Conservation (phyloP, 2,888 invertebrate genomes). For the Sialis fuliginosa region DNA sequence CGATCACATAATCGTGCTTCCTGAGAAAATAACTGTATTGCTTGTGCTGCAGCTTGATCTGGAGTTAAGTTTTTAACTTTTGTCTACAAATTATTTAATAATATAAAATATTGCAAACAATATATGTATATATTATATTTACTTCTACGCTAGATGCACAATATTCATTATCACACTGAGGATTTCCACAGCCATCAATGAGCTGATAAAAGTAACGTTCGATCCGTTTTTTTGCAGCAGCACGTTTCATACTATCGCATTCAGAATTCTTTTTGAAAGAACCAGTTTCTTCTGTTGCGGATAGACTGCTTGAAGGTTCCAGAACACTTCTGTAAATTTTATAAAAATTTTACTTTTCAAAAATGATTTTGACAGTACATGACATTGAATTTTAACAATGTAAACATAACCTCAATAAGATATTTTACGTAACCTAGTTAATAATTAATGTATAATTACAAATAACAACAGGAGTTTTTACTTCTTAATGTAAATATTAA, state of each 20-base stretch:
- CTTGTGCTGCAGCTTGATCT: slow-evolving; percentile 81
- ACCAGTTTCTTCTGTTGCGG: slow-evolving; percentile 11
- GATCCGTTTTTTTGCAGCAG: slow-evolving; percentile 68
- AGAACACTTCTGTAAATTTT: slow-evolving; percentile 19
- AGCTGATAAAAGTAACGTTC: slow-evolving; percentile 87
- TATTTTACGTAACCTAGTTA: slow-evolving; percentile 1
- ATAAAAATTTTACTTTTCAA: neutral
- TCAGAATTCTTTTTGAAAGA: slow-evolving; percentile 18
- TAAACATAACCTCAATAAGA: slow-evolving; percentile 7
- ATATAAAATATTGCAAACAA: neutral
- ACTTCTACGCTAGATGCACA: slow-evolving; percentile 86
- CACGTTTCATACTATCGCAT: slow-evolving; percentile 52
- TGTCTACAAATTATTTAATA: neutral
- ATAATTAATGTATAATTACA: neutral
- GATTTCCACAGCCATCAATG: slow-evolving; percentile 80
- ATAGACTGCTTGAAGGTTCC: slow-evolving; percentile 24
- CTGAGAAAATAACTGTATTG: slow-evolving; percentile 69
- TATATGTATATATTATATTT: slow-evolving; percentile 13
- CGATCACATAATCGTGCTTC: slow-evolving; percentile 72
- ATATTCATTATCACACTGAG: slow-evolving; percentile 66
- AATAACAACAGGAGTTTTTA: neutral
- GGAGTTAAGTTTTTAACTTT: slow-evolving; percentile 57
- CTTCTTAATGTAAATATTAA: slow-evolving; percentile 2
- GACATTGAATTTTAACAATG: slow-evolving; percentile 13
- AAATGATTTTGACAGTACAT: neutral